These are phyloP conservation scores for Drosophila cardini DNA, from an alignment of 1,140 invertebrate genomes.

Conservation along the genomic window DNA sequence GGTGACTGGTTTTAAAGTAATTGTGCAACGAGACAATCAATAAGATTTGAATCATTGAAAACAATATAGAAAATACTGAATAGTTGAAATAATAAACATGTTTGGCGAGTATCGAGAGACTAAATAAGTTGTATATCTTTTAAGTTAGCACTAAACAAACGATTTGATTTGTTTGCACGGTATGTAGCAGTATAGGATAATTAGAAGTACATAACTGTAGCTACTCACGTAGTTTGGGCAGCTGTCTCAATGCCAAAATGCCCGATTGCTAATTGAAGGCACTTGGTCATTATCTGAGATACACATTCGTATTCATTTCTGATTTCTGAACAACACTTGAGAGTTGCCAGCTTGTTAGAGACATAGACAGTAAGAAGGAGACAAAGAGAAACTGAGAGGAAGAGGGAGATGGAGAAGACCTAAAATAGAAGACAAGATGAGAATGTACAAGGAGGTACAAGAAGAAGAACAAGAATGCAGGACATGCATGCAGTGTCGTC, in stretches of 20 bases:
- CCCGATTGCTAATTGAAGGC: slow-evolving; percentile 68
- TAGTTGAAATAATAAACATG: no score
- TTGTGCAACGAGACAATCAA: no score
- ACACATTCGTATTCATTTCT: slow-evolving; percentile 52
- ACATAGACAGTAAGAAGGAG: slow-evolving; percentile 12
- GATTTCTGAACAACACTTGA: slow-evolving; percentile 63
- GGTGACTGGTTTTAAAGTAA: no score
- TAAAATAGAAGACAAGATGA: neutral
- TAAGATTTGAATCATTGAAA: no score
- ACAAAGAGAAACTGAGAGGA: no score
- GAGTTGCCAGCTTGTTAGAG: slow-evolving; percentile 62
- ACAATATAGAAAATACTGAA: no score
- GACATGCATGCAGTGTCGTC: slow-evolving; percentile 39
- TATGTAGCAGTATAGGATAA: neutral
- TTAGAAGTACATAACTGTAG: neutral
- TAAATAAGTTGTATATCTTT: no score
- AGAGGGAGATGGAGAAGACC: neutral
- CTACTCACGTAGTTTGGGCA: slow-evolving; percentile 36
- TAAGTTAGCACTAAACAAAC: no score
- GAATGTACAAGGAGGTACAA: neutral
- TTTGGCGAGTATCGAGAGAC: neutral
- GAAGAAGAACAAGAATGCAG: slow-evolving; percentile 22
- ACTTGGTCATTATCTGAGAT: slow-evolving; percentile 69
- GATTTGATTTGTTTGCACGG: neutral
- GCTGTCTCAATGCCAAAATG: slow-evolving; percentile 44